Percentiles rank a stretch among this genome's conserved stretches.
These are phyloP conservation scores for Venustoraphidia nigricollis DNA, from an alignment of 2,888 invertebrate species.

Conservation along the genomic window DNA sequence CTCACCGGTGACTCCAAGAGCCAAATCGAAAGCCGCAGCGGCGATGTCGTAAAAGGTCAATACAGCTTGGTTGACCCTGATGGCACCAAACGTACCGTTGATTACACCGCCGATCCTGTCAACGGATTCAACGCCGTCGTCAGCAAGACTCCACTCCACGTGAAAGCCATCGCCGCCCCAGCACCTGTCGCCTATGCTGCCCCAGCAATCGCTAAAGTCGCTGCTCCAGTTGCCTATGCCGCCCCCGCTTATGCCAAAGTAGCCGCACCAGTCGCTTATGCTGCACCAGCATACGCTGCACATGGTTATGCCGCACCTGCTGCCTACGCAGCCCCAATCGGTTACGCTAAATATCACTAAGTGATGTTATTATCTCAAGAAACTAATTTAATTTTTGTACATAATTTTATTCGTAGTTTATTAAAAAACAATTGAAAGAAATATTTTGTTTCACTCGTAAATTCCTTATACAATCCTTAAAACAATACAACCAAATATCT, in stretches of 20 bases:
- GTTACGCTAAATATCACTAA: slow-evolving; percentile 1
- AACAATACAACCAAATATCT: no score
- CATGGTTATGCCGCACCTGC: slow-evolving; percentile 20
- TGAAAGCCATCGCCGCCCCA: slow-evolving; percentile 21
- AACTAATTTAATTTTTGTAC: no score
- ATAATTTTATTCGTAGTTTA: no score
- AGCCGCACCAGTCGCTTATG: slow-evolving; percentile 3
- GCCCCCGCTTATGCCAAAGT: slow-evolving; percentile 1
- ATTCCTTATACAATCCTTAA: no score
- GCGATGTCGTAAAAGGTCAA: slow-evolving; percentile 31
- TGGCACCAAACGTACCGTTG: slow-evolving; percentile 30
- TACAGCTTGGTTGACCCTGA: slow-evolving; percentile 32
- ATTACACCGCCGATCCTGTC: slow-evolving; percentile 32
- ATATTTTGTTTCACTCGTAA: no score
- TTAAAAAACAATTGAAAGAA: no score
- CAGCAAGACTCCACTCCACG: slow-evolving; percentile 19
- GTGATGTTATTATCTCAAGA: no score
- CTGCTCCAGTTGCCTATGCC: not conserved
- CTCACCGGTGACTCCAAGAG: slow-evolving; percentile 32
- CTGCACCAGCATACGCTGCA: slow-evolving; percentile 3
- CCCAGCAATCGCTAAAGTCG: slow-evolving; percentile 19
- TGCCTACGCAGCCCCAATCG: slow-evolving; percentile 19
- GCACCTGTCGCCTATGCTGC: slow-evolving; percentile 26
- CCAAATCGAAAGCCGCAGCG: slow-evolving; percentile 29
- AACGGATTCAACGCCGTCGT: slow-evolving; percentile 34